Evolutionary conservation across 2,113 vertebrate species (phyloP).

Genomic region (Prunella fulvescens): DNA sequence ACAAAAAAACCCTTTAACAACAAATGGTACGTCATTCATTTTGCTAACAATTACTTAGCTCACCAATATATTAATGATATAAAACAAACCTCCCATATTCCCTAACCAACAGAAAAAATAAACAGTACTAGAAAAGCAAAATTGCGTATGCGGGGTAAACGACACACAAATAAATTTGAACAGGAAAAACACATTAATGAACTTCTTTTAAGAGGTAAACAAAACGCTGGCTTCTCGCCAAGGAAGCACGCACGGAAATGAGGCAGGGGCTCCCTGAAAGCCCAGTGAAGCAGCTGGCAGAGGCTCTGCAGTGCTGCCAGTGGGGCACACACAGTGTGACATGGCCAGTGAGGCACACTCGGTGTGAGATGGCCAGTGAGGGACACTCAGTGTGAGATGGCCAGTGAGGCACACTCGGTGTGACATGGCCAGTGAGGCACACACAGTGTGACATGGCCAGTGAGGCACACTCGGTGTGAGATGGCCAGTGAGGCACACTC

Average conservation of each 20-base stretch:
- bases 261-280: neutral
- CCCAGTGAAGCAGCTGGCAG: neutral
- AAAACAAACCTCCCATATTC: neutral
- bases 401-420: too few relatives aligned
- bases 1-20: neutral
- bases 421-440: too few relatives aligned
- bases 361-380: neutral
- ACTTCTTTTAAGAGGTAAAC: conserved; percentile 22
- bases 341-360: neutral
- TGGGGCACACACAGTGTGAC: neutral
- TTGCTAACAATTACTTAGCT: conserved; percentile 19
- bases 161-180: neutral
- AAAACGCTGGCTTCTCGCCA: conserved; percentile 18
- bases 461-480: too few relatives aligned
- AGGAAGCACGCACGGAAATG: neutral
- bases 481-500: too few relatives aligned
- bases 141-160: neutral
- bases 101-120: neutral
- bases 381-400: too few relatives aligned
- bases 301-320: neutral
- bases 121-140: neutral
- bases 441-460: too few relatives aligned
- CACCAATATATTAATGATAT: neutral
- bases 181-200: conserved; percentile 46
- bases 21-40: neutral